Conservation (phyloP, 2,888 invertebrate genomes). For the Lasioglossum oenotherae region DNA sequence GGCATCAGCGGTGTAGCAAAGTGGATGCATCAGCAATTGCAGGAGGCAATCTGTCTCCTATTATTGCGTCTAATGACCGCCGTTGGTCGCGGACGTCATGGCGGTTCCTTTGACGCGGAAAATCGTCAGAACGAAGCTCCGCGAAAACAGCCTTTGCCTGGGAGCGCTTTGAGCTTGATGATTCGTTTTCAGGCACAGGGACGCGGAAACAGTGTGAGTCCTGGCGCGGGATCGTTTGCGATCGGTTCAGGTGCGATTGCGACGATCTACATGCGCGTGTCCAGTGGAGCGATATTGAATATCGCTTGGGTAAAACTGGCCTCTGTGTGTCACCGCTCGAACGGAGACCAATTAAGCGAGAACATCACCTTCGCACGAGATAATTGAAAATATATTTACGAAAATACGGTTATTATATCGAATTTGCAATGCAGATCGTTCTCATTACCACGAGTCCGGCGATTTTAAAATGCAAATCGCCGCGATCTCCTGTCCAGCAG, state of each 20-base stretch:
- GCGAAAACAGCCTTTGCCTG: background rate
- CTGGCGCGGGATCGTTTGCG: background rate
- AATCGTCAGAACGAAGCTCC: background rate
- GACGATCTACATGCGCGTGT: background rate
- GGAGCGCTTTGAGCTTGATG: background rate
- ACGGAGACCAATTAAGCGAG: slow-evolving; percentile 38
- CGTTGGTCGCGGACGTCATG: background rate
- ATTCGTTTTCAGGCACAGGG: slow-evolving; percentile 11
- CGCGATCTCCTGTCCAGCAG: slow-evolving; percentile 40
- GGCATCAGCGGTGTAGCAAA: background rate
- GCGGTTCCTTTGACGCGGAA: slow-evolving; percentile 5
- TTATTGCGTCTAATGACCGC: slow-evolving; percentile 1
- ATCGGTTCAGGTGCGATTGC: background rate
- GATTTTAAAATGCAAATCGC: slow-evolving; percentile 55
- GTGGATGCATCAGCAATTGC: background rate
- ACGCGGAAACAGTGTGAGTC: background rate
- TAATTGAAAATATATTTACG: slow-evolving; percentile 52
- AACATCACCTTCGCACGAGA: slow-evolving; percentile 14
- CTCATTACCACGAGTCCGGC: slow-evolving; percentile 24
- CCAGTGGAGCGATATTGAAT: background rate
- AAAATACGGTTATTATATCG: slow-evolving; percentile 44
- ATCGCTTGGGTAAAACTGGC: background rate
- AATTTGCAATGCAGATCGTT: slow-evolving; percentile 48
- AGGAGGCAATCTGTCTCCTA: background rate
- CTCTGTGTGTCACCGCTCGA: slow-evolving; percentile 12